Evolutionary conservation across 2,113 vertebrate species (phyloP), one percentile per base, ranked within the genome.

Genomic region (Nicator chloris): DNA sequence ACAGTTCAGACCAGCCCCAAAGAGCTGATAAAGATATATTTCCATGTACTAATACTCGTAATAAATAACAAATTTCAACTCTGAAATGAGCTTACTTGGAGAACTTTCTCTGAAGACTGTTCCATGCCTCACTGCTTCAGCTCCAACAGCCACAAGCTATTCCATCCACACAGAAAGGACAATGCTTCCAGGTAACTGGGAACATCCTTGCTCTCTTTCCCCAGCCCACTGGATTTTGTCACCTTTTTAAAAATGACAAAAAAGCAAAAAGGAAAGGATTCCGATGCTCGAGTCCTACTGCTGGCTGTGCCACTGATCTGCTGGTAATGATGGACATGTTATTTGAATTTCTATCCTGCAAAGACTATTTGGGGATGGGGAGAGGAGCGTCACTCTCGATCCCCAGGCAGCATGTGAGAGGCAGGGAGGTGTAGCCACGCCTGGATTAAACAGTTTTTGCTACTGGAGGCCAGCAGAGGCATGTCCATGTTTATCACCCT

Each of bases 131-230:
- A 5, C 9, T 54, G 27, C 39, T 56, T 60, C 51, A 57, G 63
- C 23, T 72, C 39, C 40, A 59, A 26, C 23, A 80, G 37, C 35
- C 40, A 63, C 60, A 65, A 73, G 17, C 17, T 60, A 31, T 68
- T 51, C 59, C 30, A 50, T 2, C 27, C n/a, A 27, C 35, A 53
- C 37, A 73, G 17, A n/a, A 49, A 86, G 27, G 6, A 42, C 2
- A 6, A 35, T 2, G 21, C 12, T 63, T 35, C 0, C 0, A 49
- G 65, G 33, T 10, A n/a, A 45, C n/a, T 11, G 23, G 59, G 23
- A 81, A 37, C 27, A 69, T 6, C 45, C 39, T 18, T 20, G 26
- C 12, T 10, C 22, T 28, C 27, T 24, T 28, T 31, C 24, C 12
- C 51, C 30, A 77, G n/a, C 15, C 39, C 27, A 33, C 23, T 3